phyloP scores from a whole-genome alignment of 2,888 invertebrate species.

The Monopis laevigella region DNA sequence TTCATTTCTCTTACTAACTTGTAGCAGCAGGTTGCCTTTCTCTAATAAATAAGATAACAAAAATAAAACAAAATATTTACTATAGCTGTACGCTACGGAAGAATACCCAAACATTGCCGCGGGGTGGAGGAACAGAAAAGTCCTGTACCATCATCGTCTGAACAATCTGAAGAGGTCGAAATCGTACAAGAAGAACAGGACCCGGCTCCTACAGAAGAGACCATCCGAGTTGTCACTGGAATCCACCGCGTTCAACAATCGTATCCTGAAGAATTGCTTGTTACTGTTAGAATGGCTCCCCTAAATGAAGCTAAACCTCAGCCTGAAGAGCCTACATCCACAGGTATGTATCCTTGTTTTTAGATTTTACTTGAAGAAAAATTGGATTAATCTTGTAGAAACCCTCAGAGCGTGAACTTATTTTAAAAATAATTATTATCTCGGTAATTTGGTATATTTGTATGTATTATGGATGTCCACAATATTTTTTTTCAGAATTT shows the following conservation, averaged over 20 bases:
- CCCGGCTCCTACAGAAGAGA: slow-evolving; percentile 31
- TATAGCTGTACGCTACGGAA: slow-evolving; percentile 92
- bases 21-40: too few species aligned
- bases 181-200: slow-evolving; percentile 12
- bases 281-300: slow-evolving; percentile 53
- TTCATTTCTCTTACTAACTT: too few species aligned
- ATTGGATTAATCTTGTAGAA: too few species aligned
- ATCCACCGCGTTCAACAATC: slow-evolving; percentile 90
- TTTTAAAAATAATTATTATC: too few species aligned
- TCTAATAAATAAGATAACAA: too few species aligned
- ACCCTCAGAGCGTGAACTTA: too few species aligned
- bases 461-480: too few species aligned
- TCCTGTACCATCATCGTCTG: slow-evolving; percentile 1
- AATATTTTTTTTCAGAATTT: too few species aligned
- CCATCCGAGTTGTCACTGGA: slow-evolving; percentile 55
- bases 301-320: slow-evolving; percentile 44
- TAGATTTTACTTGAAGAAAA: too few species aligned
- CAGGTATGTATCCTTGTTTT: too few species aligned
- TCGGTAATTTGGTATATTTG: too few species aligned
- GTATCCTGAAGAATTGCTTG: slow-evolving; percentile 86
- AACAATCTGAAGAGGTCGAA: neutral
- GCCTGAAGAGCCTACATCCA: slow-evolving; percentile 35
- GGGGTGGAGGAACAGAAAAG: slow-evolving; percentile 59
- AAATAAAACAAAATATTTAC: neutral
- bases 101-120: slow-evolving; percentile 92